A percentile compares a stretch with the other conserved stretches of the same genome.
Evolutionary conservation across 2,113 vertebrate genomes (phyloP).

Genomic region (Rutilus rutilus): DNA sequence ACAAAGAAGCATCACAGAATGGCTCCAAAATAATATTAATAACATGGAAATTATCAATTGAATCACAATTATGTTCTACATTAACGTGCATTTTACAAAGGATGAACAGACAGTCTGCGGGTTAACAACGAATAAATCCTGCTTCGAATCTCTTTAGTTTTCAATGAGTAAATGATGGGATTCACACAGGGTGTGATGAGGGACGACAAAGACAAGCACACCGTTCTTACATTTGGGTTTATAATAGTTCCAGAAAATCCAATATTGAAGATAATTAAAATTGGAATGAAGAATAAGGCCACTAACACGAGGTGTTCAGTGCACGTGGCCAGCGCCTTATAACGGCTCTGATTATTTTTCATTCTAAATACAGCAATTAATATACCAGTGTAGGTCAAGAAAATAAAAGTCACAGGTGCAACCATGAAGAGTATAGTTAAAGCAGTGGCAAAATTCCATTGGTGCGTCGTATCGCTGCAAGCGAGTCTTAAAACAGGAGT

Average conservation of each 20-base stretch:
- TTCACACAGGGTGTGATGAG: constrained; percentile 71
- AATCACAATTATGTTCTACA: not conserved
- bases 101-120: not conserved
- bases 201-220: constrained; percentile 69
- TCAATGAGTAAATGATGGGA: constrained; percentile 73
- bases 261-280: constrained; percentile 56
- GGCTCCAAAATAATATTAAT: not conserved
- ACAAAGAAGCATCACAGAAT: not conserved
- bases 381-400: constrained; percentile 66
- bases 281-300: constrained; percentile 69
- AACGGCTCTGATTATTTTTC: constrained; percentile 60
- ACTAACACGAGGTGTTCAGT: constrained; percentile 70
- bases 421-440: not conserved
- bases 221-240: constrained; percentile 63
- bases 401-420: constrained; percentile 58
- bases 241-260: constrained; percentile 59
- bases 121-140: constrained; percentile 52
- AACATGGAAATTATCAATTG: not conserved
- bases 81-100: not conserved
- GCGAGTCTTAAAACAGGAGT: constrained; percentile 71
- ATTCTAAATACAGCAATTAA: constrained; percentile 68
- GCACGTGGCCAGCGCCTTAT: constrained; percentile 70
- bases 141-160: constrained; percentile 69
- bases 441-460: constrained; percentile 57
- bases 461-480: constrained; percentile 67